A percentile compares a stretch with the other conserved stretches of the same genome.
phyloP scores from a whole-genome alignment of 2,113 vertebrate species.

The Carettochelys insculpta region DNA sequence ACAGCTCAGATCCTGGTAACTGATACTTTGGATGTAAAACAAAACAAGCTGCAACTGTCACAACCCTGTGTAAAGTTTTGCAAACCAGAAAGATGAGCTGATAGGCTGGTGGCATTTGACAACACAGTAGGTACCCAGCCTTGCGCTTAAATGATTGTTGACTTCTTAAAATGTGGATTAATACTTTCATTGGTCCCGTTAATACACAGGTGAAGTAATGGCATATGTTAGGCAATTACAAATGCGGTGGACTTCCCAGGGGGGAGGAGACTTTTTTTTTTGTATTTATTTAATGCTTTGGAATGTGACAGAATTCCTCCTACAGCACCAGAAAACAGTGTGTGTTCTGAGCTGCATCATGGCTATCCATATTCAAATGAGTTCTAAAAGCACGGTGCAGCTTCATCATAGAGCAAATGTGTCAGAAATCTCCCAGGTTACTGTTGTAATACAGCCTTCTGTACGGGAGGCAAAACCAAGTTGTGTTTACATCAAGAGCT shows the following conservation, averaged over 20 bases:
- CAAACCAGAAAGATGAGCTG: background rate
- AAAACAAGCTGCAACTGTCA: too few relatives aligned
- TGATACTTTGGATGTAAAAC: conserved; percentile 19
- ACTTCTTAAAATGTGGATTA: conserved; percentile 39
- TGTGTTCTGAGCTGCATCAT: rapidly evolving
- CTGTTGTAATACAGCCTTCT: background rate
- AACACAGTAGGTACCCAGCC: conserved; percentile 61
- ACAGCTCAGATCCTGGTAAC: background rate
- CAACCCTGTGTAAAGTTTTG: conserved; percentile 19
- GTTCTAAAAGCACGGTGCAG: background rate
- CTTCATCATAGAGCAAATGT: background rate
- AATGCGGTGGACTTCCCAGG: rapidly evolving
- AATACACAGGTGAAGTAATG: conserved; percentile 32
- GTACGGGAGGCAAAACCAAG: background rate
- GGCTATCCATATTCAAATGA: background rate
- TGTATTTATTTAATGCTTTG: background rate
- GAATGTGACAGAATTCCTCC: background rate
- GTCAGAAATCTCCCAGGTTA: rapidly evolving
- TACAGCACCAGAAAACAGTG: rapidly evolving
- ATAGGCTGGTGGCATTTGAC: conserved; percentile 46
- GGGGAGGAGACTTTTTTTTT: too few relatives aligned
- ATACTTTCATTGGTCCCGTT: conserved; percentile 18
- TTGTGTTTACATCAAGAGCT: background rate
- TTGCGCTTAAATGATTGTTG: conserved; percentile 53
- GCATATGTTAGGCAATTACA: background rate